Evolutionary conservation across 2,888 invertebrate species (phyloP).

Genomic region (Dynastes grantii): DNA sequence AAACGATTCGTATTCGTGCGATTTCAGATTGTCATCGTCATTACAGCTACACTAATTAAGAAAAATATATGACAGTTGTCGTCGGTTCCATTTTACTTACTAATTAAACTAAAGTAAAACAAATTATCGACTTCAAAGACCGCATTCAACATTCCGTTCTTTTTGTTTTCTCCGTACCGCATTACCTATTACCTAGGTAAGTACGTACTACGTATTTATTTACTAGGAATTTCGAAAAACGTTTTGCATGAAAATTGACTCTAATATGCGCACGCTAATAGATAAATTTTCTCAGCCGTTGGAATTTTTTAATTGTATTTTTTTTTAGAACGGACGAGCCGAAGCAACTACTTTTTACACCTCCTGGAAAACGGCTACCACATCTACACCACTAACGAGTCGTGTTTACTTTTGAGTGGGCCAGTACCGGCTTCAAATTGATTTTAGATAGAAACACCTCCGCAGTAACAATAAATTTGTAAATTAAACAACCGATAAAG

Average conservation of each 20-base stretch:
- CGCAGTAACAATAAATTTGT: conserved; percentile 31
- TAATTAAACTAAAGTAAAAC: conserved; percentile 53
- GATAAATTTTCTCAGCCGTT: conserved; percentile 23
- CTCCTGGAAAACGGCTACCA: conserved; percentile 27
- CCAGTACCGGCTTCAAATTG: conserved; percentile 26
- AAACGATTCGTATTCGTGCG: not conserved
- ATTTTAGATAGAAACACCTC: conserved; percentile 43
- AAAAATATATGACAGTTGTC: conserved; percentile 30
- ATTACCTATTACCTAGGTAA: conserved; percentile 1
- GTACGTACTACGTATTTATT: not conserved
- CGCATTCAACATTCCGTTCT: conserved; percentile 25
- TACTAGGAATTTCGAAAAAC: conserved; percentile 37
- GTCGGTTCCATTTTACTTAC: conserved; percentile 26
- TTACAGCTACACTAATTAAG: conserved; percentile 28
- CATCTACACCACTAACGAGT: conserved; percentile 21
- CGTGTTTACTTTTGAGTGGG: conserved; percentile 26
- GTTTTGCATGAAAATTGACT: conserved; percentile 47
- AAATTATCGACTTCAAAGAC: conserved; percentile 53
- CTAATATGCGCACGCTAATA: conserved; percentile 26
- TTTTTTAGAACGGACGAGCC: not conserved
- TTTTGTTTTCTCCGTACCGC: not conserved
- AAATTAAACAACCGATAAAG: conserved; percentile 42
- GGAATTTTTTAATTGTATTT: conserved; percentile 42
- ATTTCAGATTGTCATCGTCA: conserved; percentile 20
- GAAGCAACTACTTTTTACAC: conserved; percentile 26